Conservation (phyloP, 2,888 invertebrate species). For the Caenorhabditis sp. region DNA sequence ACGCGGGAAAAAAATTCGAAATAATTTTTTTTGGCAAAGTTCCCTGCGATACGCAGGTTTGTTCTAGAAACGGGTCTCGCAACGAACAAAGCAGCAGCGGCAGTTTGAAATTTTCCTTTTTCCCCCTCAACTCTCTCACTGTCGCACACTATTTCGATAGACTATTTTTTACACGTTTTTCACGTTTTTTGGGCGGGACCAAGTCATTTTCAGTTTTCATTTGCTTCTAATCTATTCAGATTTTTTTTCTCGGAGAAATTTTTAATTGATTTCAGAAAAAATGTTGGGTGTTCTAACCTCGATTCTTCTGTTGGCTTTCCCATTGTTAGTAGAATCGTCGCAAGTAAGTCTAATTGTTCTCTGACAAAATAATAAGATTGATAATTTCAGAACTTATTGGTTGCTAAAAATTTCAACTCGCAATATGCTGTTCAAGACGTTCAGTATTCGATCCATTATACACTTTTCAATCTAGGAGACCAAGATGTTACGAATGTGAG, state of each 20-base stretch:
- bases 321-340: constrained; percentile 7
- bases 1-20: constrained; percentile 33
- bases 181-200: background rate
- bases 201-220: background rate
- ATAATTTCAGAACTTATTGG: constrained; percentile 15
- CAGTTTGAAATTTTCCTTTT: constrained; percentile 14
- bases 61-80: constrained; percentile 31
- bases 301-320: background rate
- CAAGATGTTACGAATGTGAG: constrained; percentile 15
- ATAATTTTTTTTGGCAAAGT: constrained; percentile 21
- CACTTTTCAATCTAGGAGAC: constrained; percentile 17
- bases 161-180: too few relatives aligned
- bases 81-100: constrained; percentile 16
- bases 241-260: too few relatives aligned
- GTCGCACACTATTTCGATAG: constrained; percentile 9
- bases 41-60: constrained; percentile 35
- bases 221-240: constrained; percentile 3
- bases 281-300: constrained; percentile 11
- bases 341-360: constrained; percentile 7
- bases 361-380: too few relatives aligned
- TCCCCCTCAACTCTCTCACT: constrained; percentile 8
- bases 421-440: constrained; percentile 2
- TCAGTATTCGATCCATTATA: constrained; percentile 13
- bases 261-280: background rate
- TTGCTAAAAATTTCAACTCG: constrained; percentile 8